Percentiles rank a stretch among this genome's conserved stretches.
Conservation (phyloP, 2,113 vertebrate species). For the Balaeniceps rex region DNA sequence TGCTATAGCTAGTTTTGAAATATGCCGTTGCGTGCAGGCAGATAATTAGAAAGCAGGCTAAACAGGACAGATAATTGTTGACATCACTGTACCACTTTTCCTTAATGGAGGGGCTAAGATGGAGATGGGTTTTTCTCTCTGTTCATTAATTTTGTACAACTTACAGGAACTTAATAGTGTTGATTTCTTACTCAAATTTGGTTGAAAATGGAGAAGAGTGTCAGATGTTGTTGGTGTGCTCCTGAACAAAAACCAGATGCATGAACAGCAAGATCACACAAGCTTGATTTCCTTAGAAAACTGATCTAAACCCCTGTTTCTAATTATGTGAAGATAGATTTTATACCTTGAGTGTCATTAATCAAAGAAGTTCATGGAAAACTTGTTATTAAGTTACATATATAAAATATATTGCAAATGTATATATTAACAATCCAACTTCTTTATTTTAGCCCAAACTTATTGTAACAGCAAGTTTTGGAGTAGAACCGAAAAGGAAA, state of each 20-base stretch:
- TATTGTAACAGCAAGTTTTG: conserved; percentile 91
- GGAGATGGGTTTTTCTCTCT: background rate
- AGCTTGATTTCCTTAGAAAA: background rate
- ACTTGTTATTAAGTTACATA: background rate
- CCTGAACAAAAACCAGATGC: background rate
- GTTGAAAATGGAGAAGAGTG: background rate
- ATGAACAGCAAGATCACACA: background rate
- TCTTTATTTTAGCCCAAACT: conserved; percentile 84
- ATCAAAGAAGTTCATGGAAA: background rate
- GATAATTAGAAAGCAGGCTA: background rate
- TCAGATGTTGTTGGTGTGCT: background rate
- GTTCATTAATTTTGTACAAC: background rate
- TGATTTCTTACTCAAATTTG: background rate
- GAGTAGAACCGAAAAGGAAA: conserved; percentile 88
- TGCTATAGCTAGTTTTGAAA: background rate
- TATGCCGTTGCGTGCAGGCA: background rate
- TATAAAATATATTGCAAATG: background rate
- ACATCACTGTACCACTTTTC: background rate
- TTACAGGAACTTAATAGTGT: background rate
- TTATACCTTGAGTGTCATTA: background rate
- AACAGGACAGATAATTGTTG: background rate
- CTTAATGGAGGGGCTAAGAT: background rate
- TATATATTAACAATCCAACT: background rate
- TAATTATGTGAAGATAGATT: background rate
- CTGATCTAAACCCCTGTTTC: background rate